Evolutionary conservation across 2,113 vertebrate genomes (phyloP), one percentile per base, ranked within the genome.

Genomic region (Choloepus hoffmanni): DNA sequence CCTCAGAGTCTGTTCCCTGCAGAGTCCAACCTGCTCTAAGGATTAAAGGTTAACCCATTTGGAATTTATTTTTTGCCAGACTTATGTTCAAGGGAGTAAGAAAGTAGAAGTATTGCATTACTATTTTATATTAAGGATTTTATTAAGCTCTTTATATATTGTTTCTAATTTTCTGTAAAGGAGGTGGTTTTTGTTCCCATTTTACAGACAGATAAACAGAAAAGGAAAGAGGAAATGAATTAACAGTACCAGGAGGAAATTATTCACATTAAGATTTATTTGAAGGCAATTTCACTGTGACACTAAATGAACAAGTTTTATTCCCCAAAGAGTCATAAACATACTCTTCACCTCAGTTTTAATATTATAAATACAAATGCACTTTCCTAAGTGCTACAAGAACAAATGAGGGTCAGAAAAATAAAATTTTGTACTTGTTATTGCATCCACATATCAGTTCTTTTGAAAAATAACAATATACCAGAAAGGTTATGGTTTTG

Each of bases 401-500:
- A 86, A 28, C 19, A 82, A 74, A 8, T 55, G n/a, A 96, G 94
- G 72, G 92, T 94, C 73, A 95, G n/a, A 76, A 90, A 40, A 88
- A 79, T 90, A 84, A 88, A 93, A 86, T 70, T 55, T n/a, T n/a
- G 79, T 76, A 73, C 60, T 73, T n/a, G 92, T 93, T 74, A 93
- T 43, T 85, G 33, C 36, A 81, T 53, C 58, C 45, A 96, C n/a
- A 60, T 70, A 92, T 92, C 53, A 68, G 63, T 89, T 73, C 86
- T 79, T 97, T 82, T 70, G 81, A 40, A 91, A 91, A 95, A 74
- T 36, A 94, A 95, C 50, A 89, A 83, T 77, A 67, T 68, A 74
- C 68, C 23, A 91, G 76, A 92, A 73, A 85, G 77, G 83, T 89
- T 87, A 93, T 60, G 26, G 26, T 86, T 91, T 91, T 43, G 78